phyloP scores from a whole-genome alignment of 2,113 vertebrate species.

The Trichomycterus rosablanca region DNA sequence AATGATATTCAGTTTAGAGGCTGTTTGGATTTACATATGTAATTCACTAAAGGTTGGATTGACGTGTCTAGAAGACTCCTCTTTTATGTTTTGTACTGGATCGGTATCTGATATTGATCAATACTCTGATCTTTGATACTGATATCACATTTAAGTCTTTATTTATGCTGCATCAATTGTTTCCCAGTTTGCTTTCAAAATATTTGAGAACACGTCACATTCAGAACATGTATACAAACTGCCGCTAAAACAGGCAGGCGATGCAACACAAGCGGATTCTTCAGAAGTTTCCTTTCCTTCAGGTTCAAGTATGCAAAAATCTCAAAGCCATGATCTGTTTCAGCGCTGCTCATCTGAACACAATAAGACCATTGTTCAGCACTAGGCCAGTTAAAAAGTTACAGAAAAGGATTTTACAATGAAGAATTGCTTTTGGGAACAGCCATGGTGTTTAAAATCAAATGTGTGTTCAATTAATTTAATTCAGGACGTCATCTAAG shows the following conservation, averaged over 20 bases:
- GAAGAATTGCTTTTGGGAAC: constrained; percentile 38
- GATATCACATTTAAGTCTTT: not conserved
- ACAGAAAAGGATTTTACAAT: constrained; percentile 39
- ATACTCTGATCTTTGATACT: too few relatives aligned
- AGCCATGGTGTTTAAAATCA: constrained; percentile 12
- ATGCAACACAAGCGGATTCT: constrained; percentile 1
- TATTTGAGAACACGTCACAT: too few relatives aligned
- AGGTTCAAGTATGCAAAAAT: constrained; percentile 18
- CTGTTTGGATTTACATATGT: too few relatives aligned
- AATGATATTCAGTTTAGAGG: too few relatives aligned
- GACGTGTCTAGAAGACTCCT: too few relatives aligned
- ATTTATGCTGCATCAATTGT: not conserved
- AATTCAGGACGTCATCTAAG: constrained; percentile 33
- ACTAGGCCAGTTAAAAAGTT: constrained; percentile 38
- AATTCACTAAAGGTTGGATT: too few relatives aligned
- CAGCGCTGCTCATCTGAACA: constrained; percentile 30
- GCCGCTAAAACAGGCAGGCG: not conserved
- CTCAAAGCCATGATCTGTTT: constrained; percentile 25
- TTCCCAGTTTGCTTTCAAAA: too few relatives aligned
- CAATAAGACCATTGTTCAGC: constrained; percentile 45
- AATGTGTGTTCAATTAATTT: constrained; percentile 28
- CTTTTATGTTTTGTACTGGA: too few relatives aligned
- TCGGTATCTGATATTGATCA: too few relatives aligned
- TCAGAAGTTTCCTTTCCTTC: not conserved
- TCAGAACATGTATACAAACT: too few relatives aligned